phyloP scores from a whole-genome alignment of 2,113 vertebrate species.

The Pao palembangensis region DNA sequence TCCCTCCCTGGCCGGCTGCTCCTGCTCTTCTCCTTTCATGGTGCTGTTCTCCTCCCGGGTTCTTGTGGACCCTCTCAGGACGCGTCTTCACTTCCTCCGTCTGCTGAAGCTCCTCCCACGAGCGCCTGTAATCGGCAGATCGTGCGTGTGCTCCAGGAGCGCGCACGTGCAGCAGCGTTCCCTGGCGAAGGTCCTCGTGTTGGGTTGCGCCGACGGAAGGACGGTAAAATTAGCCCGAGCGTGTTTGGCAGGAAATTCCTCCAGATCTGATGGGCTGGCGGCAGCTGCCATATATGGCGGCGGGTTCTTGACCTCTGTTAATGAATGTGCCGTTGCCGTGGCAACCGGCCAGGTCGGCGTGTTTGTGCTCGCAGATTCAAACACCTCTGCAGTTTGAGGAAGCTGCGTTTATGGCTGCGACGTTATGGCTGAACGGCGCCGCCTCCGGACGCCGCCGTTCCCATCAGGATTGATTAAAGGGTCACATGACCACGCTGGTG shows the following conservation, averaged over 20 bases:
- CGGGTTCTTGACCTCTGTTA: constrained; percentile 62
- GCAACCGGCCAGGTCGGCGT: constrained; percentile 39
- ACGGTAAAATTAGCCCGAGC: constrained; percentile 48
- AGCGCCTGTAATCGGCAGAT: neutral
- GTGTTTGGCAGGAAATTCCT: constrained; percentile 76
- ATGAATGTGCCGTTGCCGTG: constrained; percentile 57
- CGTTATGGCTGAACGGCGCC: too few species aligned
- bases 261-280: constrained; percentile 64
- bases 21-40: too few species aligned
- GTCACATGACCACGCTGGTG: too few species aligned
- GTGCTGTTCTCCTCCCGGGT: too few species aligned
- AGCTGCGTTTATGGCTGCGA: neutral
- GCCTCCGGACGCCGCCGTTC: too few species aligned
- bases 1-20: too few species aligned
- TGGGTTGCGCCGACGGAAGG: constrained; percentile 5
- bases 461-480: too few species aligned
- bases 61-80: too few species aligned
- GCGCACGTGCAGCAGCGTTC: too few species aligned
- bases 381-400: constrained; percentile 4
- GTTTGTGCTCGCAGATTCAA: constrained; percentile 14
- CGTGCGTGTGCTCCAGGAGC: too few species aligned
- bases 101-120: too few species aligned
- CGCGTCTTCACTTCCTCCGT: too few species aligned
- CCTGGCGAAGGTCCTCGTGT: neutral
- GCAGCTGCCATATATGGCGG: constrained; percentile 51